Evolutionary conservation across 1,140 invertebrate species (phyloP), one percentile per base, ranked within the genome.

Genomic region (Pogonomyrmex californicus): DNA sequence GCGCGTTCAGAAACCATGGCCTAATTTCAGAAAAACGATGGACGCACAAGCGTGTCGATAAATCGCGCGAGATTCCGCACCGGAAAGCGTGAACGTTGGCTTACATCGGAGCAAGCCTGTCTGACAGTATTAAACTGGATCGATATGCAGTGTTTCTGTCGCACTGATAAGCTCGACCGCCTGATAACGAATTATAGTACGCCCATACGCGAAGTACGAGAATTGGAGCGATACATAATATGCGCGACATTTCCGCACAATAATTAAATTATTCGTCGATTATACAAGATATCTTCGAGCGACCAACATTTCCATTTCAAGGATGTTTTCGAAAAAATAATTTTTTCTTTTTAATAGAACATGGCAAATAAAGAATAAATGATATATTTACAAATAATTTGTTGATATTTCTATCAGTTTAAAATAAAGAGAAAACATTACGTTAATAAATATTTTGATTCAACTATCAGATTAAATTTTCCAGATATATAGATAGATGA

Each of bases 11-110:
- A 89, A 88, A 91, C 90, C 86, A 71, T 87, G 90, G 86, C 82
- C 90, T 88, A 88, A 89, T 92, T 92, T 81, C 66, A 17, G 86
- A 68, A 87, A 62, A 90, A 86, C 75, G 62, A 70, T 51, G 63
- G 2, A 70, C 78, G 38, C n/a, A 10, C 56, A 41, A 41, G 17
- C 23, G 83, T 51, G 38, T 17, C 79, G 78, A 68, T 56, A 38
- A 83, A 14, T 41, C 14, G 56, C 56, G 30, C 38, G 14, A 77
- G 88, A 85, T 85, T 83, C 12, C 70, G 33, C 47, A 12, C 41
- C n/a, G 54, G 33, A 73, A 60, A 47, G 23, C 12, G 14, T 38
- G 54, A 56, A 47, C 49, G 58, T 33, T 23, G 68, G 41, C 36
- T 79, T 23, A 23, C 54, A 38, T 81, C 66, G 17, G 36, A 38